phyloP scores from a whole-genome alignment of 2,113 vertebrate species.

The Emberiza fucata region DNA sequence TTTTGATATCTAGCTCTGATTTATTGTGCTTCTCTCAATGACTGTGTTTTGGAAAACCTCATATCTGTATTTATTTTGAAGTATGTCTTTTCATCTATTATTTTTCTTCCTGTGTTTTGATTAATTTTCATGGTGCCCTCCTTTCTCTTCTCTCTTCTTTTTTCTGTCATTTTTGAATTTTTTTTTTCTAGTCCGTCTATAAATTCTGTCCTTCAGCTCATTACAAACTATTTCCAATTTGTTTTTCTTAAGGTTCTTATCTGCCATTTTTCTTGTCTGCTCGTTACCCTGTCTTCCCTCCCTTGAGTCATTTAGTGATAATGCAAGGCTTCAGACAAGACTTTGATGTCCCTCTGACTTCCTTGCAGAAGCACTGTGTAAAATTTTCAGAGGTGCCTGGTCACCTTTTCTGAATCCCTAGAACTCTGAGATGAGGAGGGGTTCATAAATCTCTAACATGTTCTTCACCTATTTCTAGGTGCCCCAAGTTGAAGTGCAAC shows the following conservation, averaged over 20 bases:
- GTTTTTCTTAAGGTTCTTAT: background rate
- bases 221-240: background rate
- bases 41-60: background rate
- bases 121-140: background rate
- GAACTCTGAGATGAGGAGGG: background rate
- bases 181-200: background rate
- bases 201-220: background rate
- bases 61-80: background rate
- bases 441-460: background rate
- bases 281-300: background rate
- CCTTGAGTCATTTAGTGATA: background rate
- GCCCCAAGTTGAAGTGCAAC: background rate
- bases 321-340: background rate
- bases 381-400: background rate
- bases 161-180: background rate
- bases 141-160: background rate
- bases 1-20: background rate
- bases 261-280: background rate
- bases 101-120: background rate
- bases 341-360: background rate
- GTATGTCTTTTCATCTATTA: background rate
- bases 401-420: background rate
- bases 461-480: background rate
- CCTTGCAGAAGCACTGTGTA: background rate
- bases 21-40: background rate